phyloP scores from a whole-genome alignment of 2,888 invertebrate genomes.

The Ernsta delagoae region DNA sequence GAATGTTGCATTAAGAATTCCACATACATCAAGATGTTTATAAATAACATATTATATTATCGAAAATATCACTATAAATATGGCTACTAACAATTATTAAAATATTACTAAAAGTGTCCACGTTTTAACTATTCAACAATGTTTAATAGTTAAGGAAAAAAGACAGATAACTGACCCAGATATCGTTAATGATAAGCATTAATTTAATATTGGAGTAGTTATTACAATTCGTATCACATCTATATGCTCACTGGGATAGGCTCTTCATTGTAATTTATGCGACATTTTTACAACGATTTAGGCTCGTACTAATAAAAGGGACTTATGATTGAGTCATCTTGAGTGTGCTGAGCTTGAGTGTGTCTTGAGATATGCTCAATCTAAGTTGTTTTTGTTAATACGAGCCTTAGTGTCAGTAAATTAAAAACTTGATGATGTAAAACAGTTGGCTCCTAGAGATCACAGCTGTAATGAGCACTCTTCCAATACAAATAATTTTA shows the following conservation, averaged over 20 bases:
- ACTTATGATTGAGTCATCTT: too few relatives aligned
- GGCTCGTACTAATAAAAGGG: too few relatives aligned
- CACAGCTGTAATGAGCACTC: conserved; percentile 3
- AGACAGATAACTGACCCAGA: background rate
- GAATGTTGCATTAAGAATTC: too few relatives aligned
- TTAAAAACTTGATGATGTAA: background rate
- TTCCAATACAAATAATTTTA: background rate
- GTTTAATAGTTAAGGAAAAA: background rate
- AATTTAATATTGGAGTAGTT: background rate
- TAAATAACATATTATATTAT: conserved; percentile 28
- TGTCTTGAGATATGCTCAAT: too few relatives aligned
- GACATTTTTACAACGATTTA: too few relatives aligned
- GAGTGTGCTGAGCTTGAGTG: too few relatives aligned
- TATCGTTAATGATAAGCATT: background rate
- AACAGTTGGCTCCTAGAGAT: background rate
- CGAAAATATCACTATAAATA: conserved; percentile 37
- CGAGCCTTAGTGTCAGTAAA: background rate
- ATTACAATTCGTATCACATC: background rate
- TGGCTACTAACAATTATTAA: conserved; percentile 33
- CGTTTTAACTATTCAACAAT: background rate
- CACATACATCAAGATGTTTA: conserved; percentile 29
- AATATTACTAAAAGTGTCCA: conserved; percentile 18
- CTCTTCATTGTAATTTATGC: too few relatives aligned
- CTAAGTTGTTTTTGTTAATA: too few relatives aligned
- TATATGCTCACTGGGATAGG: conserved; percentile 19